phyloP scores from a whole-genome alignment of 2,888 invertebrate species.

The Parthenolecanium corni region DNA sequence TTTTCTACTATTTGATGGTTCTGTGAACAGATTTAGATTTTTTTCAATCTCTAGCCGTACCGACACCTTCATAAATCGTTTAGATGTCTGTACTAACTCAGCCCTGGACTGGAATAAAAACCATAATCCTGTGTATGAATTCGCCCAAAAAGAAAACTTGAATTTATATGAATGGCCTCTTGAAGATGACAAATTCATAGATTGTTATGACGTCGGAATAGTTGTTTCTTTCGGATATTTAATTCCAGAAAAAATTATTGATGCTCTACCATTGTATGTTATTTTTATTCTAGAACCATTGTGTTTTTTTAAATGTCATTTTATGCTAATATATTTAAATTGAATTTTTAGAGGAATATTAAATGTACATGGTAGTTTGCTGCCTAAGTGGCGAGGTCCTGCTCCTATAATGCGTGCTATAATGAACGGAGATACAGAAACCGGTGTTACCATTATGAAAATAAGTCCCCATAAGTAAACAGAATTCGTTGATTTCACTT shows the following conservation, averaged over 20 bases:
- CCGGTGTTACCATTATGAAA: conserved; percentile 80
- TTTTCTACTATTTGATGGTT: background rate
- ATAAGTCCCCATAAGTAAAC: conserved; percentile 56
- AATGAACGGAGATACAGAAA: conserved; percentile 63
- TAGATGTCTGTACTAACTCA: conserved; percentile 59
- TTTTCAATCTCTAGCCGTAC: conserved; percentile 47
- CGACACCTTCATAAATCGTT: conserved; percentile 42
- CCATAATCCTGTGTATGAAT: conserved; percentile 54
- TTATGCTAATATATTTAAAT: background rate
- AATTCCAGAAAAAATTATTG: conserved; percentile 63
- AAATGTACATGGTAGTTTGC: conserved; percentile 83
- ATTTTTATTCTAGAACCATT: background rate
- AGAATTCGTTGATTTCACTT: background rate
- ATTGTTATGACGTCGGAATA: conserved; percentile 67
- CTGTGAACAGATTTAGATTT: conserved; percentile 6
- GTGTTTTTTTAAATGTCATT: background rate
- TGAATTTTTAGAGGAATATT: conserved; percentile 62
- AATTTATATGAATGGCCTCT: conserved; percentile 56
- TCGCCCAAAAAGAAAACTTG: conserved; percentile 52
- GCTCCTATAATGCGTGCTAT: conserved; percentile 80
- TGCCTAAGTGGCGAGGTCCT: conserved; percentile 88
- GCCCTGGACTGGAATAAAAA: conserved; percentile 38
- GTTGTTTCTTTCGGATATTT: conserved; percentile 90
- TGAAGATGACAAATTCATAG: conserved; percentile 38
- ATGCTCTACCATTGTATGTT: conserved; percentile 69